A percentile compares a stretch with the other conserved stretches of the same genome.
Conservation (phyloP, 2,888 invertebrate species). For the Napeogenes sylphis region DNA sequence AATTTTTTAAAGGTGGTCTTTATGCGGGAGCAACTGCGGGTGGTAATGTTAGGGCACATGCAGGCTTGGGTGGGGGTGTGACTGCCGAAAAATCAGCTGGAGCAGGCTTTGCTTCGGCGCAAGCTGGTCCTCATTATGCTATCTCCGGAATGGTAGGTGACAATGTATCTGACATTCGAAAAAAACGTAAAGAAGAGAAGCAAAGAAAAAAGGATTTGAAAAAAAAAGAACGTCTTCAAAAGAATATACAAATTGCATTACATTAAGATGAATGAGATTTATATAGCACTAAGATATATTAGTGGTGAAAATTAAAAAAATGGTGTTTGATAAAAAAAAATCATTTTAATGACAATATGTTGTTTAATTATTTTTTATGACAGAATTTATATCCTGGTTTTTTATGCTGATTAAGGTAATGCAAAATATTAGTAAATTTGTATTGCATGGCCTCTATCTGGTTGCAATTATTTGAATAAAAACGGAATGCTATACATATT, state of each 20-base stretch:
- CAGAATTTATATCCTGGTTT: slow-evolving; percentile 18
- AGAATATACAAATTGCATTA: slow-evolving; percentile 8
- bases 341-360: background rate
- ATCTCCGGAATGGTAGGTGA: slow-evolving; percentile 62
- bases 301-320: background rate
- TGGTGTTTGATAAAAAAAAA: background rate
- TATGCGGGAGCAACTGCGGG: slow-evolving; percentile 80
- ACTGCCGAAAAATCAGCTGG: slow-evolving; percentile 56
- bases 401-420: slow-evolving; percentile 22
- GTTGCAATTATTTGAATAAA: slow-evolving; percentile 4
- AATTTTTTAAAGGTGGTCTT: slow-evolving; percentile 60
- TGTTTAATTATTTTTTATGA: slow-evolving; percentile 16
- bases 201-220: slow-evolving; percentile 38
- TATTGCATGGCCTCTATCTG: slow-evolving; percentile 19
- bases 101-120: slow-evolving; percentile 61
- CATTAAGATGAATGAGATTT: background rate
- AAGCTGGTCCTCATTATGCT: slow-evolving; percentile 55
- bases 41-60: slow-evolving; percentile 70
- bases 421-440: slow-evolving; percentile 5
- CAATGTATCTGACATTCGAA: slow-evolving; percentile 38
- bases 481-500: background rate
- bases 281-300: slow-evolving; percentile 8
- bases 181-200: slow-evolving; percentile 50
- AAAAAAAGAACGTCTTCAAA: slow-evolving; percentile 23
- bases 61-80: slow-evolving; percentile 73